A percentile compares a stretch with the other conserved stretches of the same genome.
Evolutionary conservation across 2,888 invertebrate species (phyloP).

Genomic region (Andrena bucephala): DNA sequence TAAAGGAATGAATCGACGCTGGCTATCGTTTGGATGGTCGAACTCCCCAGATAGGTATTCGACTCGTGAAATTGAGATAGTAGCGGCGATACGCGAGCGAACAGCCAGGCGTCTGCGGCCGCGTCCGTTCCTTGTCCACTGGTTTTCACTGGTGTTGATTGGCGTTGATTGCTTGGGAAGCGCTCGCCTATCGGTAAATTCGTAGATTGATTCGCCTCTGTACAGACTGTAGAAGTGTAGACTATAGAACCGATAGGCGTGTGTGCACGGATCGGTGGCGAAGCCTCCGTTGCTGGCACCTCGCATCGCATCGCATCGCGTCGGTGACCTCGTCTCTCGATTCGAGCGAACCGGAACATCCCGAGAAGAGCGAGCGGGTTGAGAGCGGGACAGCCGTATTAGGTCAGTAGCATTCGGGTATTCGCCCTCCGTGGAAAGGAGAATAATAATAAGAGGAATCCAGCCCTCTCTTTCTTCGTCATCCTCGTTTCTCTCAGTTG

Average conservation of each 20-base stretch:
- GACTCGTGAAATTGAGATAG: background rate
- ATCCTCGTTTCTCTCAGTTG: constrained; percentile 58
- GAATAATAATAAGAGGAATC: constrained; percentile 57
- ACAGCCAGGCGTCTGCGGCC: background rate
- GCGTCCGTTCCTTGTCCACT: background rate
- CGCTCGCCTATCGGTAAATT: background rate
- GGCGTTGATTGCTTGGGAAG: too few relatives aligned
- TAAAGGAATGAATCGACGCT: background rate
- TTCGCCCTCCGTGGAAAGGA: constrained; percentile 55
- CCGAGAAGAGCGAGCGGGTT: background rate
- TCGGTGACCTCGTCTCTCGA: constrained; percentile 12
- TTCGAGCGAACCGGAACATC: constrained; percentile 1
- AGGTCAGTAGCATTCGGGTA: constrained; percentile 70
- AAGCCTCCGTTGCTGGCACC: background rate
- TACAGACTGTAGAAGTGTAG: too few relatives aligned
- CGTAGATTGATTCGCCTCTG: too few relatives aligned
- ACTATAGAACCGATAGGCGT: too few relatives aligned
- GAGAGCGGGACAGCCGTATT: constrained; percentile 52
- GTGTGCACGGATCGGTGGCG: background rate
- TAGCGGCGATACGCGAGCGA: background rate
- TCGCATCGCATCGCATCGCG: background rate
- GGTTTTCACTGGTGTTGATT: background rate
- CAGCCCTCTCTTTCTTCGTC: constrained; percentile 33
- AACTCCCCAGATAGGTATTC: background rate
- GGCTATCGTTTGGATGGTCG: background rate